Base-by-base conservation (phyloP, 2,888 invertebrate genomes). In the Sisyra nigra region DNA sequence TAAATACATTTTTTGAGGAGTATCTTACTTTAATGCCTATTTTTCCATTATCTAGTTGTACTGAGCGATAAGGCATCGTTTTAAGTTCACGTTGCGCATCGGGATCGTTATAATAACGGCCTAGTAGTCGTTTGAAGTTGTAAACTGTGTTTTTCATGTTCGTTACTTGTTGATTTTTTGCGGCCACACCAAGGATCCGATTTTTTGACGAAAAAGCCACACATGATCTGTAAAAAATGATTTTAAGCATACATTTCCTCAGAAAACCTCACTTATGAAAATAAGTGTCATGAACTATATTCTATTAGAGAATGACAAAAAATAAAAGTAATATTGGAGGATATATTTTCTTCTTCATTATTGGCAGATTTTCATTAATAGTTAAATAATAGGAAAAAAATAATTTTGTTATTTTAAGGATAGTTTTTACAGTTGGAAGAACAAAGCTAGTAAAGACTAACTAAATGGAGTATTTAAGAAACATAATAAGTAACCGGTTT, bases 141-240 rank as follows among this genome's bases (percentile, higher is more conserved):
- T 80, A 81, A 45, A 97, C 77, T 48, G 98, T 98, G 62, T 96
- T 97, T 64, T 89, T 91, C 77, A 94, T 81, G 61, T 99, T 98
- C 54, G 94, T 93, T 43, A 93, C 84, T 69, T 86, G 82, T 63
- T 96, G 93, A 60, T 93, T 94, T 62, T 92, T 94, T 46, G 97
- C 97, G 36, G 94, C 87, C 32, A 92, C 92, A 45, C 98, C 98
- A 61, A 98, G 75, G 55, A 87, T 81, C 53, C 98, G 80, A 59
- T 85, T 87, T 61, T 86, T 91, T 48, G 82, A 80, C 55, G 87
- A 87, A 67, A 98, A 93, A 15, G 96, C 93, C 44, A 98, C 86
- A 68, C 80, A 96, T 68, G 96, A 80, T 67, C 97, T 98, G 66
- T 29, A 73, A 66, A 50, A 48, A 42, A 39, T 48, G 40, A 41